Evolutionary conservation across 2,113 vertebrate species (phyloP).

Genomic region (Madoqua kirkii): DNA sequence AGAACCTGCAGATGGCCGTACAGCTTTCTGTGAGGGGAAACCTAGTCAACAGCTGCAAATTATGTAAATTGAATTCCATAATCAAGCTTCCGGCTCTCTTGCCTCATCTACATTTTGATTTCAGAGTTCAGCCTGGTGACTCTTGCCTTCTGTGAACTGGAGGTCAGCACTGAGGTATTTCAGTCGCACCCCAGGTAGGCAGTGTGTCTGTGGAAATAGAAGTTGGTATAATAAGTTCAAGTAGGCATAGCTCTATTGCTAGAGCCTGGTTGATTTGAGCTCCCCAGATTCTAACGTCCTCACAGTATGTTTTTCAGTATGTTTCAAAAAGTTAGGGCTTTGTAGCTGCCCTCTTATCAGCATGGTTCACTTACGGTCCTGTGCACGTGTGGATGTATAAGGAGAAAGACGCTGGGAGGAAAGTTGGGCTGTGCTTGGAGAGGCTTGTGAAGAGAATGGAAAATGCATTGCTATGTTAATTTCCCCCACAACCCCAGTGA

Average conservation of each 20-base stretch:
- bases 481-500: not conserved
- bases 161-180: not conserved
- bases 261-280: not conserved
- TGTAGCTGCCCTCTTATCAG: not conserved
- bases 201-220: not conserved
- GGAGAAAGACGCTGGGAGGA: not conserved
- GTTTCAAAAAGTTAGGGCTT: not conserved
- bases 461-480: not conserved
- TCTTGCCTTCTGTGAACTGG: not conserved
- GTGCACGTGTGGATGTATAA: not conserved
- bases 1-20: not conserved
- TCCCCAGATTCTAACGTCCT: not conserved
- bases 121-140: not conserved
- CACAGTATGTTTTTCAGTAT: not conserved
- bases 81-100: not conserved
- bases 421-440: not conserved
- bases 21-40: slow-evolving; percentile 4
- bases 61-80: not conserved
- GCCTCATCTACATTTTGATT: not conserved
- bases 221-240: not conserved
- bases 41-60: not conserved
- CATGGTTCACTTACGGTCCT: not conserved
- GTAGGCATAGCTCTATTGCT: not conserved
- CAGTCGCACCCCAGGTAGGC: not conserved
- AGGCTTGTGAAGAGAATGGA: not conserved